A percentile compares a stretch with the other conserved stretches of the same genome.
phyloP scores from a whole-genome alignment of 1,140 invertebrate genomes.

The Augochlora pura region DNA sequence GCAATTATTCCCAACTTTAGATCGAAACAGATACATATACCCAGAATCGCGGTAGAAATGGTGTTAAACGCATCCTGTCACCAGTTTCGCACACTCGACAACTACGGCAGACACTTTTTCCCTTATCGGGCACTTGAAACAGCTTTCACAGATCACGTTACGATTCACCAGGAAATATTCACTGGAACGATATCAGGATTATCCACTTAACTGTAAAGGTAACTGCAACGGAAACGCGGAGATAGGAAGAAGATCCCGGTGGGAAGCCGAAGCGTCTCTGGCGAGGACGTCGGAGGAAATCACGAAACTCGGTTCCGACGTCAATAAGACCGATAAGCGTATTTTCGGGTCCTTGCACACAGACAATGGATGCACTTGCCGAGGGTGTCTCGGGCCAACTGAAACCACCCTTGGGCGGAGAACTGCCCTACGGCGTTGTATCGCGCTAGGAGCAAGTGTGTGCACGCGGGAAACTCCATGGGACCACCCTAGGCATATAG shows the following conservation, averaged over 20 bases:
- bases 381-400: slow-evolving; percentile 73
- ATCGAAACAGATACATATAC: no score
- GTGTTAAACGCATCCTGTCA: no score
- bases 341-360: slow-evolving; percentile 73
- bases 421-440: slow-evolving; percentile 55
- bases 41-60: no score
- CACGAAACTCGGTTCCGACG: slow-evolving; percentile 11
- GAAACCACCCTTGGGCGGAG: slow-evolving; percentile 67
- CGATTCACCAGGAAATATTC: not conserved
- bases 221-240: not conserved
- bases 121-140: no score
- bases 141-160: no score
- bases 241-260: not conserved
- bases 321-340: slow-evolving; percentile 60
- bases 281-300: slow-evolving; percentile 34
- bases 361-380: slow-evolving; percentile 76
- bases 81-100: no score
- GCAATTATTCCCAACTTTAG: no score
- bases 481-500: slow-evolving; percentile 61
- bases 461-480: slow-evolving; percentile 33
- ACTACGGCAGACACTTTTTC: no score
- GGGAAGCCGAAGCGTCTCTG: no score
- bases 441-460: slow-evolving; percentile 45
- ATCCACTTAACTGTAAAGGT: not conserved
- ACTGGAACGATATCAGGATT: not conserved